Evolutionary conservation across 1,140 invertebrate genomes (phyloP), one percentile per base, ranked within the genome.

Genomic region (Proctacanthus coquilletti): DNA sequence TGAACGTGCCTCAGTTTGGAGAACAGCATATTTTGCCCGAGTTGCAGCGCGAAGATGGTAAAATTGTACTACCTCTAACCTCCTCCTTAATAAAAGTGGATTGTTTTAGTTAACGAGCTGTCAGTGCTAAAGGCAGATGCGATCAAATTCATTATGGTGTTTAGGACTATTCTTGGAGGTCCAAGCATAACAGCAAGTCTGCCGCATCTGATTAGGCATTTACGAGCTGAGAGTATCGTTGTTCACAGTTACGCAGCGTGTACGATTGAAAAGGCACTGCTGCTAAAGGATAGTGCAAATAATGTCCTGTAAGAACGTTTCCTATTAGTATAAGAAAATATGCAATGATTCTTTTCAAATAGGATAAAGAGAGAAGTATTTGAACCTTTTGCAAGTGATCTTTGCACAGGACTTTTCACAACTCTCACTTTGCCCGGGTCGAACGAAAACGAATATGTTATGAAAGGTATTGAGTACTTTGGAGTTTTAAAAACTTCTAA

Each of bases 61-160:
- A 40, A 5, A n/a, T 25, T 32, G 1, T 15, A 13, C 18, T 25
- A n/a, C 23, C 8, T 31, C 32, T 2, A 17, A 34, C 9, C 5
- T 2, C 3, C 21, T 40, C 14, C 20, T 15, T 18, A 18, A 3
- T n/a, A 10, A 21, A 13, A 21, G n/a, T n/a, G n/a, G n/a, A n/a
- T 43, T 63, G 84, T 40, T 36, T 2, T 27, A 57, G 87, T 93
- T 3, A 83, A 91, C 53, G 75, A 81, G 35, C 65, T 80, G 39
- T 87, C 92, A 3, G 87, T 98, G 11, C 63, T 98, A 13, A 94
- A 94, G 66, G 89, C 93, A 1, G 92, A 95, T 63, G 80, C 84
- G 6, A 82, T 98, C 15, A 97, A 97, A 58, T 98, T 92, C 58
- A 63, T 97, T 8, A 91, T 98, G 76, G 89, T 83, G 10, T 98